Percentiles rank a stretch among this genome's conserved stretches.
Conservation (phyloP, 2,113 vertebrate species). For the Menidia beryllina region DNA sequence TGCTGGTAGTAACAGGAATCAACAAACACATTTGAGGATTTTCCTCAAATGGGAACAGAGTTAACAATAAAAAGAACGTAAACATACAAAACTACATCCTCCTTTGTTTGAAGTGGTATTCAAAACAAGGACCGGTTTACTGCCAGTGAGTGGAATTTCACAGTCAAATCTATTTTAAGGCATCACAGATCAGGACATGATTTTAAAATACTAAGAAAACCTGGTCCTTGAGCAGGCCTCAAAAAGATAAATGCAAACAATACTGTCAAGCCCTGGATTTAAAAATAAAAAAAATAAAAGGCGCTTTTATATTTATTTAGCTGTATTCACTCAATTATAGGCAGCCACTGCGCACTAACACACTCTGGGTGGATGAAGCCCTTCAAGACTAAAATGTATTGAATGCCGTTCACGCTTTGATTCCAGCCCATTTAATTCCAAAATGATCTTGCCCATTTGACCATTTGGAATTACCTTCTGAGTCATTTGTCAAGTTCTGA, state of each 20-base stretch:
- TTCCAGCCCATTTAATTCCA: not conserved
- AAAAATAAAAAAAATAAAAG: not conserved
- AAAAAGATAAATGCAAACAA: too few species aligned
- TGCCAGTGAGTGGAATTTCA: not conserved
- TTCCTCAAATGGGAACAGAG: not conserved
- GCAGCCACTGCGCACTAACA: not conserved
- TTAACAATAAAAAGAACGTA: not conserved
- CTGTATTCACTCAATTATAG: not conserved
- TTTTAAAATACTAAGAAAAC: not conserved
- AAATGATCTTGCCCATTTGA: not conserved
- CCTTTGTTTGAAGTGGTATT: not conserved
- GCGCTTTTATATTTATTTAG: not conserved
- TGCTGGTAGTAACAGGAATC: constrained; percentile 23
- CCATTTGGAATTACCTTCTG: too few species aligned
- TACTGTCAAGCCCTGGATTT: not conserved
- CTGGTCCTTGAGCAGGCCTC: too few species aligned
- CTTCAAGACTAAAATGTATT: not conserved
- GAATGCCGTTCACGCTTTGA: not conserved
- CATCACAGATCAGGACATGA: not conserved
- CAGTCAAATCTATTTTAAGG: not conserved
- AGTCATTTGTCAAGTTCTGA: not conserved
- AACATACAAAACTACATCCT: not conserved
- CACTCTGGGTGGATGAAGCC: not conserved
- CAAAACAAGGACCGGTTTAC: not conserved
- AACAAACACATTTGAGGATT: not conserved